These are phyloP conservation scores for Papilio polyxenes DNA, from an alignment of 1,140 invertebrate species.

Conservation along the genomic window DNA sequence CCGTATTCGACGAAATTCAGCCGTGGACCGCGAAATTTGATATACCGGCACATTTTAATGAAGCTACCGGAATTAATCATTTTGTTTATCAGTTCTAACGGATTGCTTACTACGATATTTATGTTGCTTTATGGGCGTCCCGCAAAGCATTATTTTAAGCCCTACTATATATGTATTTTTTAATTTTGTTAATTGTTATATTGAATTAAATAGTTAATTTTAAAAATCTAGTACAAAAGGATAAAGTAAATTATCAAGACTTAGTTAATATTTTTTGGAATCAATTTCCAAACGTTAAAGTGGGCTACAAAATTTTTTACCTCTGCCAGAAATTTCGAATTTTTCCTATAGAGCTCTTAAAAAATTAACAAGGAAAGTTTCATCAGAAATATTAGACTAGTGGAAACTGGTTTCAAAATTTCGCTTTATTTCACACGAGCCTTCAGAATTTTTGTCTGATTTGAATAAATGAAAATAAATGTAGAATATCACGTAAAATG, in stretches of 20 bases:
- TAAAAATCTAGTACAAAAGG: background rate
- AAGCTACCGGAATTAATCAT: conserved; percentile 28
- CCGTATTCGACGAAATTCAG: conserved; percentile 30
- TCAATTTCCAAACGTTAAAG: background rate
- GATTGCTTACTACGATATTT: conserved; percentile 16
- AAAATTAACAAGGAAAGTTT: conserved; percentile 15
- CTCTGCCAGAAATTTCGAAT: background rate
- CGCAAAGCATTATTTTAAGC: background rate
- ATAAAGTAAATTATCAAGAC: background rate
- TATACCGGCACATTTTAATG: conserved; percentile 33
- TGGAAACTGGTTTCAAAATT: background rate
- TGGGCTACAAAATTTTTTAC: background rate
- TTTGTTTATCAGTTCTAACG: conserved; percentile 18
- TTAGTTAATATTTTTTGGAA: background rate
- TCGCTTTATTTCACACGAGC: background rate
- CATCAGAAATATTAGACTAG: background rate
- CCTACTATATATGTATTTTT: background rate
- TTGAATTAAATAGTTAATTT: no score
- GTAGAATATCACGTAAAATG: background rate
- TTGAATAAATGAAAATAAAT: background rate
- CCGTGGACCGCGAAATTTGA: conserved; percentile 27
- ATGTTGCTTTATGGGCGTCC: background rate
- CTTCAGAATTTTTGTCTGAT: background rate
- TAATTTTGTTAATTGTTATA: background rate
- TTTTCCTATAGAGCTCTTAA: background rate